Percentiles rank a stretch among this genome's conserved stretches.
Evolutionary conservation across 2,113 vertebrate species (phyloP).

Genomic region (Bubo bubo): DNA sequence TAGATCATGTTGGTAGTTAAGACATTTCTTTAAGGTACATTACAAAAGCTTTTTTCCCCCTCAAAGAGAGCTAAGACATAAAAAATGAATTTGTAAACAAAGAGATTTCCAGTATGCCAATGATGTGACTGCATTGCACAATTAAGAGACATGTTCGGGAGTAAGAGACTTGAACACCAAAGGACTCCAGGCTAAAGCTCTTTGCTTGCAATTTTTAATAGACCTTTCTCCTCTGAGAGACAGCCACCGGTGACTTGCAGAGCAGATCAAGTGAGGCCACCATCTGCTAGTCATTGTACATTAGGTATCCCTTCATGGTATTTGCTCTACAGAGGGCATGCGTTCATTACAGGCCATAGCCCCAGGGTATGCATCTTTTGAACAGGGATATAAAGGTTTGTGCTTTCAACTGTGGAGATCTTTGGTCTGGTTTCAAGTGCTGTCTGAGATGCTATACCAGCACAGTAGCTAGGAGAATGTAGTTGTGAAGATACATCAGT

Average conservation of each 20-base stretch:
- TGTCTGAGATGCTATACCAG: neutral
- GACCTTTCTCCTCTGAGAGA: neutral
- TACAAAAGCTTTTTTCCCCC: constrained; percentile 5
- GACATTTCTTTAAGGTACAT: neutral
- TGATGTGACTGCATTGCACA: neutral
- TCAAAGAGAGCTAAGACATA: neutral
- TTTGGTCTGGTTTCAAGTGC: neutral
- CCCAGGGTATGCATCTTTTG: neutral
- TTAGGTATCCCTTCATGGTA: neutral
- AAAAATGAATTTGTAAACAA: neutral
- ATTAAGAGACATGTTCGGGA: neutral
- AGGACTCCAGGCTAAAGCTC: neutral
- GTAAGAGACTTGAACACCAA: neutral
- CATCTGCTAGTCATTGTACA: neutral
- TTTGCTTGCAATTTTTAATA: neutral
- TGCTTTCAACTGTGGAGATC: neutral
- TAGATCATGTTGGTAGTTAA: neutral
- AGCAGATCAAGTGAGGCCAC: neutral
- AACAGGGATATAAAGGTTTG: neutral
- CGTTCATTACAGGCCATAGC: neutral
- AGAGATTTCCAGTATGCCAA: constrained; percentile 4
- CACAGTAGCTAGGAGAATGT: neutral
- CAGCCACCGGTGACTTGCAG: neutral
- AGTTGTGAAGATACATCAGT: neutral
- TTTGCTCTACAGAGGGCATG: neutral